A percentile compares a stretch with the other conserved stretches of the same genome.
Conservation (phyloP, 2,888 invertebrate genomes). For the Myathropa florea region DNA sequence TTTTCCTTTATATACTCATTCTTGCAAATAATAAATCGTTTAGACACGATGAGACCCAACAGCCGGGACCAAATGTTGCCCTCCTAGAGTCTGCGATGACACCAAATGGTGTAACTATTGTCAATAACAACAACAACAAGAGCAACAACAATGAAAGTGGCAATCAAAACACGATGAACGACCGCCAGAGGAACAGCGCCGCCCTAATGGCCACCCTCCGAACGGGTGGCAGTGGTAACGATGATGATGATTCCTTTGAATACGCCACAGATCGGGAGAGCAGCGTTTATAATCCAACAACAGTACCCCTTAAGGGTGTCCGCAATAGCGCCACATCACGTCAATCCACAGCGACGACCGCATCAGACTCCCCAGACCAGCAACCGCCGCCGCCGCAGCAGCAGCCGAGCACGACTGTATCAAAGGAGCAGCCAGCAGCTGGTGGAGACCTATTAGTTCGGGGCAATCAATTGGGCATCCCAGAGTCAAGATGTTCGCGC, state of each 20-base stretch:
- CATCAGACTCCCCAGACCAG: constrained; percentile 42
- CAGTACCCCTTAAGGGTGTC: constrained; percentile 75
- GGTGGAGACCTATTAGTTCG: constrained; percentile 76
- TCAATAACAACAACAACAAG: constrained; percentile 69
- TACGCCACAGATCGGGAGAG: constrained; percentile 79
- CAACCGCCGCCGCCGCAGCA: constrained; percentile 30
- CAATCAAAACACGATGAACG: constrained; percentile 61
- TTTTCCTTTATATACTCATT: constrained; percentile 64
- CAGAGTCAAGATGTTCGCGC: constrained; percentile 78
- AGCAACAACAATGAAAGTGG: constrained; percentile 68
- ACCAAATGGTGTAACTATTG: constrained; percentile 78
- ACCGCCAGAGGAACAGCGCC: constrained; percentile 60
- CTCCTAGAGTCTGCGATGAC: constrained; percentile 75
- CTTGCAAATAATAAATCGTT: constrained; percentile 67
- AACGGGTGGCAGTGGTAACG: constrained; percentile 58
- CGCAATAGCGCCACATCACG: constrained; percentile 77
- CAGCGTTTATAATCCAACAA: constrained; percentile 80
- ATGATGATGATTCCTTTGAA: constrained; percentile 78
- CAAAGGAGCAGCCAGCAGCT: constrained; percentile 24
- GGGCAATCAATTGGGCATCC: constrained; percentile 79
- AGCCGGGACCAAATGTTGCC: constrained; percentile 78
- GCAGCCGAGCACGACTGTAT: neutral
- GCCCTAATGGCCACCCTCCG: constrained; percentile 38
- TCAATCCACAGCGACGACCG: constrained; percentile 71
- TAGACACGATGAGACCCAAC: constrained; percentile 70